Conservation (phyloP, 2,113 vertebrate genomes). For the Paracanthobrama guichenoti region DNA sequence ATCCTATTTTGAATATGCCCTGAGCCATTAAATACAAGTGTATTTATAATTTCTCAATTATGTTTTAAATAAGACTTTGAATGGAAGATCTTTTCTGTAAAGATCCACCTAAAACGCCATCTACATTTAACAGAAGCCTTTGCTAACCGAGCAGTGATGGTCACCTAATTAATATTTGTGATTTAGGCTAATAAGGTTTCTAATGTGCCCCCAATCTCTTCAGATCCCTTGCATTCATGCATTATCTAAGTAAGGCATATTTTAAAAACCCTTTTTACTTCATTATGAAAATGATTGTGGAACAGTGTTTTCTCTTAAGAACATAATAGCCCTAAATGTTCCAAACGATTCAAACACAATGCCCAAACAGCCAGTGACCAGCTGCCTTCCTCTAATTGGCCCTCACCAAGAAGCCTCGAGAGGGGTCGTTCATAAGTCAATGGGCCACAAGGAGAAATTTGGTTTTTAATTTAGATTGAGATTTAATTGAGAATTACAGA, state of each 20-base stretch:
- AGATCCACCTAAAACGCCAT: not conserved
- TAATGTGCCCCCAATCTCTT: not conserved
- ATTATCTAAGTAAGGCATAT: too few species aligned
- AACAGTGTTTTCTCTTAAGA: not conserved
- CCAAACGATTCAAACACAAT: not conserved
- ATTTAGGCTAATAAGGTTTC: not conserved
- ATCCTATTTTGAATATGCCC: conserved; percentile 40
- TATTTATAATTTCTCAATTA: conserved; percentile 33
- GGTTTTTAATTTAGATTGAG: not conserved
- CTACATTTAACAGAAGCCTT: not conserved
- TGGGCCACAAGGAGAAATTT: not conserved
- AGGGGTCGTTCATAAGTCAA: not conserved
- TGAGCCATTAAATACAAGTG: conserved; percentile 58
- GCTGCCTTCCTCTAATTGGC: not conserved
- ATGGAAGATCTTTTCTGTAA: not conserved
- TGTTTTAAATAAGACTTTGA: conserved; percentile 10
- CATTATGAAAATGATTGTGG: not conserved
- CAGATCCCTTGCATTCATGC: not conserved
- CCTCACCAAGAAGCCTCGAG: not conserved
- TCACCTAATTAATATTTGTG: not conserved
- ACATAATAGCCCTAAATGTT: conserved; percentile 1
- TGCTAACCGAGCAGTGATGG: not conserved
- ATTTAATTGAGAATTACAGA: too few species aligned
- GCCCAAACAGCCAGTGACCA: not conserved
- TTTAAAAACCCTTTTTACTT: not conserved